phyloP scores from a whole-genome alignment of 2,797 vertebrate species.

The Dipus sagitta region DNA sequence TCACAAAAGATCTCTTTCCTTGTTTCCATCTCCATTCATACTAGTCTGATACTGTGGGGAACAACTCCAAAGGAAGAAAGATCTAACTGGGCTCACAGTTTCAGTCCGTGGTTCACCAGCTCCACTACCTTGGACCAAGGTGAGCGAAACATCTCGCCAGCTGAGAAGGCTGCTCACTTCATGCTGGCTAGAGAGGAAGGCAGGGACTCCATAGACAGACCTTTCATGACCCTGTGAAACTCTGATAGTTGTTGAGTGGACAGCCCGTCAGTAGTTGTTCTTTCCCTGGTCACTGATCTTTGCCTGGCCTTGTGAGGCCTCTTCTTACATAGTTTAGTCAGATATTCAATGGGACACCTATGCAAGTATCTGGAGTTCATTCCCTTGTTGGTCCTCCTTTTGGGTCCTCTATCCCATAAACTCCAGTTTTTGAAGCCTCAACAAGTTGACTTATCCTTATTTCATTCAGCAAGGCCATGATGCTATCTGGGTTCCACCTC shows the following conservation, averaged over 20 bases:
- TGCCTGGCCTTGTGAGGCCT: neutral
- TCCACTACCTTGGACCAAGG: neutral
- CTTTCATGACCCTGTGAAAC: neutral
- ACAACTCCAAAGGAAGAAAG: neutral
- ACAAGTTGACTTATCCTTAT: neutral
- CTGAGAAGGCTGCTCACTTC: neutral
- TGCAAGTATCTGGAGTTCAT: constrained; percentile 22
- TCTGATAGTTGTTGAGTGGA: neutral
- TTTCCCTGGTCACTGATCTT: neutral
- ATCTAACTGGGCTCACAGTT: neutral
- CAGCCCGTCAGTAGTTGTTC: neutral
- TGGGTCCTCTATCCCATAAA: neutral
- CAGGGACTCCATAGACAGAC: neutral
- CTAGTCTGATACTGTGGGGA: neutral
- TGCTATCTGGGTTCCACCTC: neutral
- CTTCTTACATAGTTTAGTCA: neutral
- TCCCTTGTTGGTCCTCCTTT: neutral
- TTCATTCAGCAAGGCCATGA: neutral
- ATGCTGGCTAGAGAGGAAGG: neutral
- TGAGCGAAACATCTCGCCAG: neutral
- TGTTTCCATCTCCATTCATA: neutral
- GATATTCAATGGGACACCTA: neutral
- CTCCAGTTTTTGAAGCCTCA: neutral
- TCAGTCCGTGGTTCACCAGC: neutral
- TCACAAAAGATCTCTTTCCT: neutral